Base-by-base conservation (phyloP, 2,113 vertebrate species). In the Phyllopteryx taeniolatus region DNA sequence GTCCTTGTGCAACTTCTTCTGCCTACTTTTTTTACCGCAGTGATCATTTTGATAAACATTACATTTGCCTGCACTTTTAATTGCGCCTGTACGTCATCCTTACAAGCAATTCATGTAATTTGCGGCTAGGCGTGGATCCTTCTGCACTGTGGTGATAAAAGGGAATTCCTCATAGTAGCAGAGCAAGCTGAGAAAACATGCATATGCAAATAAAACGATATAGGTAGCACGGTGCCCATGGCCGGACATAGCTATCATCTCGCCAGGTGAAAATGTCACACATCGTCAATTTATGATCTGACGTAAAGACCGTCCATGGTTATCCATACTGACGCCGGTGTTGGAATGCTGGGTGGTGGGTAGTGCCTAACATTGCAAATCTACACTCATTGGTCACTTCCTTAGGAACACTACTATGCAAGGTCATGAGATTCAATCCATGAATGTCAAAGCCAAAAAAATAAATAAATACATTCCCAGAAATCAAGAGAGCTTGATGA, bases 101-200 rank as follows among this genome's bases (percentile, higher is more conserved):
- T 74, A 80, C 87, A 81, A 88, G 89, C 88, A 88, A 88, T 87
- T 85, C 81, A 77, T 74, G 75, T 81, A 89, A 91, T 89, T 89
- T 86, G 72, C 67, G 81, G 73, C 70, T 73, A 73, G 75, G 82
- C 71, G 79, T 67, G 71, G 75, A 73, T 75, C 80, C 54, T 77
- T 73, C 78, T 69, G 80, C 69, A 75, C 75, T 76, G 71, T 31
- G 73, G 68, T 76, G 83, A 70, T 78, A 78, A 20, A 71, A 44
- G 57, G 57, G 74, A 79, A 82, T 83, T 81, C 83, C 84, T 84
- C 64, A 53, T 64, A 54, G 83, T 84, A 85, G 89, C 83, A 86
- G 65, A 78, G 78, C 49, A 49, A 54, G 20, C 14, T n/a, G 7
- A 67, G 83, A 59, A 70, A 75, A 81, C 80, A 86, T 82, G 68